Evolutionary conservation across 2,113 vertebrate species (phyloP).

Genomic region (Isichthys henryi): DNA sequence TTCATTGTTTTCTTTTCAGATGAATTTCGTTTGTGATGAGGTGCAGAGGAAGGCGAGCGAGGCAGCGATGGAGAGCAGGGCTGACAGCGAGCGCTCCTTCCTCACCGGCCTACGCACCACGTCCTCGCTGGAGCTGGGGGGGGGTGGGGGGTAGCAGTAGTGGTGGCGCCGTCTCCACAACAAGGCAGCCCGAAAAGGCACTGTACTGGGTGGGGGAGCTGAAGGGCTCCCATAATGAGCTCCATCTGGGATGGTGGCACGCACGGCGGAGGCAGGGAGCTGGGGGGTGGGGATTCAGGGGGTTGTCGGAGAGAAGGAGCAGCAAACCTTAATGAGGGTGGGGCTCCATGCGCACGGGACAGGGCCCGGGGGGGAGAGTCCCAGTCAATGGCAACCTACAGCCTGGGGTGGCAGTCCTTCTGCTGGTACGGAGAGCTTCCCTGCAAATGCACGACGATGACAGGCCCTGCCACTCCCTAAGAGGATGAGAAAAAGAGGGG

Average conservation of each 20-base stretch:
- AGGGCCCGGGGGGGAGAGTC: not conserved
- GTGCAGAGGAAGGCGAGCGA: not conserved
- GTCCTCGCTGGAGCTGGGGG: not conserved
- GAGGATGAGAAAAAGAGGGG: not conserved
- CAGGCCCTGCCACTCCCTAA: not conserved
- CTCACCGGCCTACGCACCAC: not conserved
- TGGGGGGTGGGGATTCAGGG: not conserved
- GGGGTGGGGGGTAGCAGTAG: not conserved
- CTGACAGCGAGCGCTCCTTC: not conserved
- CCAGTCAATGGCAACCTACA: not conserved
- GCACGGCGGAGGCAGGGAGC: not conserved
- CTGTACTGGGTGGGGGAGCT: not conserved
- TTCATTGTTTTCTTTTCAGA: not conserved
- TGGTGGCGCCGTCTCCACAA: not conserved
- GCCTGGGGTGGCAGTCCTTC: not conserved
- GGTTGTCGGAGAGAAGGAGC: not conserved
- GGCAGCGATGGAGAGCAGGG: not conserved
- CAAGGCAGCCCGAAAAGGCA: not conserved
- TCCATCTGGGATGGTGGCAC: not conserved
- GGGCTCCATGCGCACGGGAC: not conserved
- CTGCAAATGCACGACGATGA: not conserved
- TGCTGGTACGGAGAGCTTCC: not conserved
- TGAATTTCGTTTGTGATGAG: not conserved
- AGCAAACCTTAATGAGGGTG: not conserved
- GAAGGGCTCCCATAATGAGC: not conserved